Evolutionary conservation across 2,888 invertebrate genomes (phyloP).

Genomic region (Monopis laevigella): DNA sequence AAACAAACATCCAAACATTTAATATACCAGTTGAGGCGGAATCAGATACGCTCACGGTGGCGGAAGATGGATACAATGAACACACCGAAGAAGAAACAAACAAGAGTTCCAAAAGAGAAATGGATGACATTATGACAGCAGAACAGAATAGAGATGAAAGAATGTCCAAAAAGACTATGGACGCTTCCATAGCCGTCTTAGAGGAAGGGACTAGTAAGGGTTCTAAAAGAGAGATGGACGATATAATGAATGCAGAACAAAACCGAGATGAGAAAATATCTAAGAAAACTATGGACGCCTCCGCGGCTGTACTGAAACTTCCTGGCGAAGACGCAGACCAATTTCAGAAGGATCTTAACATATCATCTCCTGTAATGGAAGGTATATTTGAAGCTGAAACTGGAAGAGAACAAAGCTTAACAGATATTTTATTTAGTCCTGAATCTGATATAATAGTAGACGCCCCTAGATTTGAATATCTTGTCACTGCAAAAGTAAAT

Average conservation of each 20-base stretch:
- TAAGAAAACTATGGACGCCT: constrained; percentile 32
- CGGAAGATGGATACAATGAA: constrained; percentile 29
- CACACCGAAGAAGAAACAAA: constrained; percentile 27
- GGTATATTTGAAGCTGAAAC: constrained; percentile 59
- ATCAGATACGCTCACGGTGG: constrained; percentile 52
- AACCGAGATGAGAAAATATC: constrained; percentile 46
- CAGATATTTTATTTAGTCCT: constrained; percentile 49
- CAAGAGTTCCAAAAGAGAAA: constrained; percentile 40
- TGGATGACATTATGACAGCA: constrained; percentile 46
- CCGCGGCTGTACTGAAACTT: constrained; percentile 2
- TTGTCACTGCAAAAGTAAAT: constrained; percentile 49
- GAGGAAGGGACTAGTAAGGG: constrained; percentile 39
- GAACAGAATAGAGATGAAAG: constrained; percentile 50
- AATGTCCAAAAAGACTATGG: constrained; percentile 36
- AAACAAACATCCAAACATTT: constrained; percentile 33
- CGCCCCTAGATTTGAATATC: constrained; percentile 49
- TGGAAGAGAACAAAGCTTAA: constrained; percentile 52
- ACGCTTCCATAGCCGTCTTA: constrained; percentile 21
- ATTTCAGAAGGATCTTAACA: constrained; percentile 45
- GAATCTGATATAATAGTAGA: constrained; percentile 41
- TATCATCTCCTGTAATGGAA: constrained; percentile 52
- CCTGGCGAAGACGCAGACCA: constrained; percentile 34
- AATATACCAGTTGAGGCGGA: constrained; percentile 47
- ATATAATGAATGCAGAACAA: constrained; percentile 47
- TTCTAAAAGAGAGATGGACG: constrained; percentile 44